A percentile compares a stretch with the other conserved stretches of the same genome.
These are phyloP conservation scores for Drosophila arizonae DNA, from an alignment of 1,140 invertebrate genomes.

Conservation along the genomic window DNA sequence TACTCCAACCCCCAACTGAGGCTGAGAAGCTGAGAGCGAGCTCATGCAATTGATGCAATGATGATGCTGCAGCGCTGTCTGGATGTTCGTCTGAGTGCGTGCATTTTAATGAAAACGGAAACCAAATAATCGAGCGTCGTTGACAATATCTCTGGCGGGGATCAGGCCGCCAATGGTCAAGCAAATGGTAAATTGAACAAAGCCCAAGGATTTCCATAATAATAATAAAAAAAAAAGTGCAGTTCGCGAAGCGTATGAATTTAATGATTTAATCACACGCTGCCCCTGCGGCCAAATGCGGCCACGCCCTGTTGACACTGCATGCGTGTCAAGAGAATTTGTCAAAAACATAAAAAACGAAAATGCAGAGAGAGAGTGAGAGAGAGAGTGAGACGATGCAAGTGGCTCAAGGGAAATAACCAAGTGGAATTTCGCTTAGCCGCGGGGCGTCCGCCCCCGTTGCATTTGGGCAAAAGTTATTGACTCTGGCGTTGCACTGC, in stretches of 20 bases:
- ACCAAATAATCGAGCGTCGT: constrained; percentile 70
- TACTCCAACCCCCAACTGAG: constrained; percentile 42
- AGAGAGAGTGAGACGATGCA: constrained; percentile 35
- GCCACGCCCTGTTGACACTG: constrained; percentile 74
- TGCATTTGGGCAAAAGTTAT: constrained; percentile 55
- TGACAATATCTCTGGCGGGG: constrained; percentile 65
- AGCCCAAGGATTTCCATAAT: constrained; percentile 48
- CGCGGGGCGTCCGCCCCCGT: constrained; percentile 20
- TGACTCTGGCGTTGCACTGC: constrained; percentile 40
- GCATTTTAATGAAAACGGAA: constrained; percentile 79
- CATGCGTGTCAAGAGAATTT: constrained; percentile 77
- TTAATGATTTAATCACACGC: constrained; percentile 78
- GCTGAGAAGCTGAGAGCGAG: constrained; percentile 19
- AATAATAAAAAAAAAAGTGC: constrained; percentile 59
- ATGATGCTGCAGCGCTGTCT: constrained; percentile 28
- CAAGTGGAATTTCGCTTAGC: constrained; percentile 52
- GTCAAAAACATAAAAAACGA: constrained; percentile 57
- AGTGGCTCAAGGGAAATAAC: constrained; percentile 68
- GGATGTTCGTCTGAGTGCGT: constrained; percentile 14
- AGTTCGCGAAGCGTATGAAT: constrained; percentile 75
- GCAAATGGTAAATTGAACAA: constrained; percentile 48
- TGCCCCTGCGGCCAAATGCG: constrained; percentile 24
- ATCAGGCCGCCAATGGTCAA: constrained; percentile 59
- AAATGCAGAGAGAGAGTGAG: background rate
- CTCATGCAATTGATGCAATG: constrained; percentile 42